A percentile compares a stretch with the other conserved stretches of the same genome.
Evolutionary conservation across 2,888 invertebrate species (phyloP).

Genomic region (Isotomurus palustris): DNA sequence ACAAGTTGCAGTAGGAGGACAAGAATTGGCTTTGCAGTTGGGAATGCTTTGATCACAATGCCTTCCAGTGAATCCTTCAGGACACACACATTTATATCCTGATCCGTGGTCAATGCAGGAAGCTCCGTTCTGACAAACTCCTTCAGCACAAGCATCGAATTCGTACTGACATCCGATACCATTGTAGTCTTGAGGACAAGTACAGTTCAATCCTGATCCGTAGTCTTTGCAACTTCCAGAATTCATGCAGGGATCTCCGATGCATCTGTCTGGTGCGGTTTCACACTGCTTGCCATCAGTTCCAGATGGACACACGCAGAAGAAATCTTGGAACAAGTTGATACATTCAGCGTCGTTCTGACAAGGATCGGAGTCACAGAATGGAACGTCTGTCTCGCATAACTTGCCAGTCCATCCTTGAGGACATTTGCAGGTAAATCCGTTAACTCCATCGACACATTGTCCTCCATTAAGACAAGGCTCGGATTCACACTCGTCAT

Average conservation of each 20-base stretch:
- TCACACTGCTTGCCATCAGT: constrained; percentile 96
- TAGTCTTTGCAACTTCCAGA: constrained; percentile 93
- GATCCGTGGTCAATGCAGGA: constrained; percentile 80
- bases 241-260: constrained; percentile 92
- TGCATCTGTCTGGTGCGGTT: constrained; percentile 90
- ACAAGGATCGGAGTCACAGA: constrained; percentile 79
- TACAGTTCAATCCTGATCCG: constrained; percentile 89
- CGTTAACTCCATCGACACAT: constrained; percentile 79
- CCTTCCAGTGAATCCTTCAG: constrained; percentile 59
- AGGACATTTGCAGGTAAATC: constrained; percentile 74
- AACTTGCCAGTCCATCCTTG: constrained; percentile 81
- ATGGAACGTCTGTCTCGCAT: constrained; percentile 82
- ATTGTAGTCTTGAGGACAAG: constrained; percentile 78
- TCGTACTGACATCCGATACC: constrained; percentile 91
- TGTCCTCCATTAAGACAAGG: constrained; percentile 86
- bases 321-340: constrained; percentile 83
- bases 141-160: constrained; percentile 83
- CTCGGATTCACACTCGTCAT: constrained; percentile 77
- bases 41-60: constrained; percentile 87
- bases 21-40: constrained; percentile 89
- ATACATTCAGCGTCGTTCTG: constrained; percentile 89
- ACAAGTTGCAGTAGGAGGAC: constrained; percentile 88
- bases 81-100: constrained; percentile 80
- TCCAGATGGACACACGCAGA: constrained; percentile 91
- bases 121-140: constrained; percentile 89